These are phyloP conservation scores for Albula glossodonta DNA, from an alignment of 2,113 vertebrate species.

Conservation along the genomic window DNA sequence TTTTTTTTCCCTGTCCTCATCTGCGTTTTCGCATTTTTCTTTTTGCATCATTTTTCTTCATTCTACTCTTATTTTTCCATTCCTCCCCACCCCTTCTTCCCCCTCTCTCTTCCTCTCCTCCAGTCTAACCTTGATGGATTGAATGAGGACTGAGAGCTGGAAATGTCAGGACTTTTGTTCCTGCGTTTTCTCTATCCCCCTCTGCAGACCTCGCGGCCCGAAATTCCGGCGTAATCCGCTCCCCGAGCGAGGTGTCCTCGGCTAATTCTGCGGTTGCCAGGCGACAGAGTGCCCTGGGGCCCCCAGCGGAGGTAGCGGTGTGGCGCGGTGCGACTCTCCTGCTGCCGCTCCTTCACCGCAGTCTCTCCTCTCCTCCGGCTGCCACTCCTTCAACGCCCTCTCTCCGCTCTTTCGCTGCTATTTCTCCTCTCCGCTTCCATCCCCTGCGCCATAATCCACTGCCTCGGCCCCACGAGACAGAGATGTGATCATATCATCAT, in stretches of 20 bases:
- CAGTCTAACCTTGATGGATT: neutral
- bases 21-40: neutral
- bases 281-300: conserved; percentile 63
- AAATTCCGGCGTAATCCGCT: conserved; percentile 55
- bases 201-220: conserved; percentile 28
- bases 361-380: neutral
- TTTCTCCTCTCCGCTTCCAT: neutral
- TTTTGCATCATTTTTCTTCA: neutral
- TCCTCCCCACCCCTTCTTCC: neutral
- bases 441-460: too few species aligned
- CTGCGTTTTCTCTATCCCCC: neutral
- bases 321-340: neutral
- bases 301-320: conserved; percentile 49
- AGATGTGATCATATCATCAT: too few species aligned
- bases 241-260: conserved; percentile 51
- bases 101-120: neutral
- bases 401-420: neutral
- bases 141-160: conserved; percentile 6
- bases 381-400: neutral
- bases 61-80: neutral
- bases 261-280: conserved; percentile 67
- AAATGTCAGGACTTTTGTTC: neutral
- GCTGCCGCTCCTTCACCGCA: neutral
- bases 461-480: too few species aligned
- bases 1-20: neutral